A percentile compares a stretch with the other conserved stretches of the same genome.
Evolutionary conservation across 92 coral and sea anemone species (phyloP).

Genomic region (Actinernus sp.): DNA sequence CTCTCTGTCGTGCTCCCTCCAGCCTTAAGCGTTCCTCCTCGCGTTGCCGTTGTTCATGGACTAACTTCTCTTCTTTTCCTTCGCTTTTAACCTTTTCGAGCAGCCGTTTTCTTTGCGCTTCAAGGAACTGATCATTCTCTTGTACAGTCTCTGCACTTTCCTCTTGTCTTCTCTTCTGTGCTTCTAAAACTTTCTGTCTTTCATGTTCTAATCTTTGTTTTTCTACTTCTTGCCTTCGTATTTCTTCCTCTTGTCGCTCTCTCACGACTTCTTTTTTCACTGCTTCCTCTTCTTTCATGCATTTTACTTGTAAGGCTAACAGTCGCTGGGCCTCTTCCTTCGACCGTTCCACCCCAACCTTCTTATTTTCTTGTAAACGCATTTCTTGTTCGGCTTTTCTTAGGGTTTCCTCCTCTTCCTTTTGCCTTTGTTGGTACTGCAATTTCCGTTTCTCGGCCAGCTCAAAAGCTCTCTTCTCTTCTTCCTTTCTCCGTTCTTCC

Average conservation of each 20-base stretch:
- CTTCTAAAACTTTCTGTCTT: slow-evolving; percentile 38
- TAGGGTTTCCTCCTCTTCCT: slow-evolving; percentile 71
- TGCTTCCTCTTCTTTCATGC: slow-evolving; percentile 44
- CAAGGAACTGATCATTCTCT: slow-evolving; percentile 13
- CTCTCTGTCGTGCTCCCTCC: slow-evolving; percentile 21
- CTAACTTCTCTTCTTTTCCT: slow-evolving; percentile 22
- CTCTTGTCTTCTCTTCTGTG: slow-evolving; percentile 17
- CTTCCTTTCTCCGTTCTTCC: slow-evolving; percentile 33
- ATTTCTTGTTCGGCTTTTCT: slow-evolving; percentile 42
- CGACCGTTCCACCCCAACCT: slow-evolving; percentile 43
- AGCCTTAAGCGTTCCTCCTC: slow-evolving; percentile 27
- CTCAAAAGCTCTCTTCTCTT: slow-evolving; percentile 29
- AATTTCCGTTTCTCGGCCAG: slow-evolving; percentile 29
- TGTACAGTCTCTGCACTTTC: slow-evolving; percentile 15
- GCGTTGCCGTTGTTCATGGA: slow-evolving; percentile 12
- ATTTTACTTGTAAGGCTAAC: slow-evolving; percentile 41
- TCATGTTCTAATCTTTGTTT: slow-evolving; percentile 27
- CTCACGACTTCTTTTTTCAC: slow-evolving; percentile 32
- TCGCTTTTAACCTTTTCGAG: slow-evolving; percentile 18
- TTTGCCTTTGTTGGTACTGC: slow-evolving; percentile 57
- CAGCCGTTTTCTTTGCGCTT: slow-evolving; percentile 25
- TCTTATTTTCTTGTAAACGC: slow-evolving; percentile 55
- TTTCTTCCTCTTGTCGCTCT: slow-evolving; percentile 50
- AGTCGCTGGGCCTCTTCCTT: slow-evolving; percentile 56
- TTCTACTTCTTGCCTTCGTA: slow-evolving; percentile 29